Base-by-base conservation (phyloP, 2,797 vertebrate genomes). In the Morus bassanus region DNA sequence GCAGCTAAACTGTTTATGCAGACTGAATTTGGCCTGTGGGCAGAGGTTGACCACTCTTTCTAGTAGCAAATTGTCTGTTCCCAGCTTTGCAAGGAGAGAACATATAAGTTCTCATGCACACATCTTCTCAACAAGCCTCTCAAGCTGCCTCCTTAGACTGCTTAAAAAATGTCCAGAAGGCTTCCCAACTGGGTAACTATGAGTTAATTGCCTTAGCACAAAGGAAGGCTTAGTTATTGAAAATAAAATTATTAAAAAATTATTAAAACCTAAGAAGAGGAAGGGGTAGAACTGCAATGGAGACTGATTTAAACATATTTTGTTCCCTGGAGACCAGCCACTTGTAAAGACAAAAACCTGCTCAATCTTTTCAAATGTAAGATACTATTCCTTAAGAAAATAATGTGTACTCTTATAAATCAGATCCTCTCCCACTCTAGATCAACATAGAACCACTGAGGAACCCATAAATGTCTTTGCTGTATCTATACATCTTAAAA, bases 61-160 rank as follows among this genome's bases (percentile, higher is more conserved):
- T 22, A 54, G 68, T 0, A 3, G 21, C 0, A 1, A 2, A 12
- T 9, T 57, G 3, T 39, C 59, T 72, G 24, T 13, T 79, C 41
- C 11, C 15, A 10, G 0, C 25, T 77, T 77, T 70, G 18, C 22
- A 68, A 41, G 48, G 6, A 46, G 19, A 80, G 10, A 82, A 63
- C 5, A 3, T 6, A 2, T 30, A 70, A 27, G 3, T 14, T 85
- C 53, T 67, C 15, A 6, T 10, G 35, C 5, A 19, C 5, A 4
- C 1, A 1, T 54, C 28, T 59, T 88, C 76, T 46, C 33, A 50
- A 41, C 5, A 69, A 75, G 23, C 31, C 28, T 48, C 31, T 64
- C 21, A 27, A 31, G 21, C 17, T 75, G 46, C 46, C 63, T 65
- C 16, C 45, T 45, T 60, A 70, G 16, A 28, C 35, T 27, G 21